phyloP scores from a whole-genome alignment of 2,797 vertebrate genomes.

The Lemur catta region DNA sequence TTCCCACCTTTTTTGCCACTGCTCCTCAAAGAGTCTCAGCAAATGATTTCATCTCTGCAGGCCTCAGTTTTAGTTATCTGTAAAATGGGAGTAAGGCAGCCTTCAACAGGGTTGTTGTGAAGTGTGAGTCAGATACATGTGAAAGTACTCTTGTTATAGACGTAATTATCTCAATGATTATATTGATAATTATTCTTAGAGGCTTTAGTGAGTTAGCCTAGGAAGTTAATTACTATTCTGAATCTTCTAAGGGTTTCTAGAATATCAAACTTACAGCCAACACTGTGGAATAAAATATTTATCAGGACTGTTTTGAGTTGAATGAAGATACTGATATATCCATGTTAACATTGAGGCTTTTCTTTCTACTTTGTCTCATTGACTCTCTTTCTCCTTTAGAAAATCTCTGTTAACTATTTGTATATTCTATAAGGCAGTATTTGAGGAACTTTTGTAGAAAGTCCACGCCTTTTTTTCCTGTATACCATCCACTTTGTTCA shows the following conservation, averaged over 20 bases:
- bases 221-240: not conserved
- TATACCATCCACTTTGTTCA: slow-evolving; percentile 36
- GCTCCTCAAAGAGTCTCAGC: not conserved
- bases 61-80: not conserved
- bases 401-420: not conserved
- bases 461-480: not conserved
- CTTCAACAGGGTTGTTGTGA: not conserved
- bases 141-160: not conserved
- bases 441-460: slow-evolving; percentile 28
- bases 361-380: not conserved
- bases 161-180: not conserved
- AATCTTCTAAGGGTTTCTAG: not conserved
- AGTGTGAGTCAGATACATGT: not conserved
- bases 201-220: not conserved
- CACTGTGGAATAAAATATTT: not conserved
- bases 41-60: not conserved
- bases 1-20: not conserved
- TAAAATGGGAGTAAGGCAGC: not conserved
- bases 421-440: not conserved
- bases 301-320: not conserved
- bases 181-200: not conserved
- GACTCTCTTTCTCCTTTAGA: not conserved
- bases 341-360: not conserved
- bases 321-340: not conserved
- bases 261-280: not conserved